Evolutionary conservation across 2,888 invertebrate species (phyloP), one percentile per base, ranked within the genome.

Genomic region (Drosophila kokeensis): DNA sequence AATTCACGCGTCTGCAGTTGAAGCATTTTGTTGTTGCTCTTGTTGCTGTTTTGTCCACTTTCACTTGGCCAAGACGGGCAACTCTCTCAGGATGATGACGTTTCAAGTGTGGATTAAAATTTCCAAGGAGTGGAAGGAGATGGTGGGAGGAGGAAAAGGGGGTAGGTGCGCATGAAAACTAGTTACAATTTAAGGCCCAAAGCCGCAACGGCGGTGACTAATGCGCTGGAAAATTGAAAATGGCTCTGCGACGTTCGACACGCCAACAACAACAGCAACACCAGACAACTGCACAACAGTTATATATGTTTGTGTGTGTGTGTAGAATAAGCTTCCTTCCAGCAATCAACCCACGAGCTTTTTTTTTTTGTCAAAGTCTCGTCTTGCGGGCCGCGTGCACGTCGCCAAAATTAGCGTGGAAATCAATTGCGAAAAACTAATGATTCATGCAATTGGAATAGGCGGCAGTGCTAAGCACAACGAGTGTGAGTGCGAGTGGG

Each of bases 141-240:
- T 15, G 58, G 66, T 29, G 30, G 29, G 27, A 45, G 30, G 24
- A 15, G 27, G 6, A 54, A 21, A 18, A 30, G 7, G 32, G 32
- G 24, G 38, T 1, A 7, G 34, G 34, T 52, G 49, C 27, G 59
- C 40, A 27, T 54, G 50, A 81, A 85, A 85, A 88, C 85, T 88
- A 85, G 85, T 88, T 85, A 85, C 70, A 83, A 66, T 88, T 85
- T 83, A 76, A 77, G 83, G 69, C 82, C 66, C 48, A 36, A 53
- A 50, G 59, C 48, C 50, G 53, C 54, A 62, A 24, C 4, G n/a
- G 61, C 82, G 88, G 76, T 85, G 85, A 85, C 85, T 85, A 85
- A 85, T 88, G 77, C 86, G 69, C 77, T 76, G 85, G 86, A 85
- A 85, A 85, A 85, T 88, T 88, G 83, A 80, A 85, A 85, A 88